Evolutionary conservation across 2,888 invertebrate genomes (phyloP).

Genomic region (Parnassius orleans): DNA sequence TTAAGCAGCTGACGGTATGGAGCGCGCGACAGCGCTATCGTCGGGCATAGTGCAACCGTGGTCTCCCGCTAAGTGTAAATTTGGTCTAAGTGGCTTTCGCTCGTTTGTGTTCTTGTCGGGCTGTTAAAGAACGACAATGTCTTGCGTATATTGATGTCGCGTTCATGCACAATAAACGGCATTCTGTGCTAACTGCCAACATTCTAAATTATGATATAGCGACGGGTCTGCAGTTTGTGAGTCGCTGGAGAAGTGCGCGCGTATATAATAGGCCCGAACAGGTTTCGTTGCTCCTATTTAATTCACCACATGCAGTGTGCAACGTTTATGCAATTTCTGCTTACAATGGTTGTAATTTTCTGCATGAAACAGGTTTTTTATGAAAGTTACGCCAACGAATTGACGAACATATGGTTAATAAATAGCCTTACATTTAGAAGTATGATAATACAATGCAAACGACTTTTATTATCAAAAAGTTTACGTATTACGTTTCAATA

Average conservation of each 20-base stretch:
- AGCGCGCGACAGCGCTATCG: constrained; percentile 41
- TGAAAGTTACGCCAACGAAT: constrained; percentile 40
- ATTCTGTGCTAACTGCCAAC: constrained; percentile 66
- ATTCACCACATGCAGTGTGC: constrained; percentile 68
- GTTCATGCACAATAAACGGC: constrained; percentile 67
- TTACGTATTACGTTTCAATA: no score
- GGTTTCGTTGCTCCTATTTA: constrained; percentile 74
- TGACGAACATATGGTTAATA: constrained; percentile 40
- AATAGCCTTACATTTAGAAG: constrained; percentile 23
- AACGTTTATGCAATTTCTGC: constrained; percentile 71
- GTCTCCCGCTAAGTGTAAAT: constrained; percentile 80
- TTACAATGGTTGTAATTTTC: constrained; percentile 60
- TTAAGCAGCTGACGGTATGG: constrained; percentile 66
- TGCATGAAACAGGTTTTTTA: constrained; percentile 44
- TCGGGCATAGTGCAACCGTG: constrained; percentile 52
- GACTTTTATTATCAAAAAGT: not conserved
- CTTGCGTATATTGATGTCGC: constrained; percentile 60
- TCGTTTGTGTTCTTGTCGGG: constrained; percentile 72
- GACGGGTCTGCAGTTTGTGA: constrained; percentile 65
- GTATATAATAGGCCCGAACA: constrained; percentile 64
- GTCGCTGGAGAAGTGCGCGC: constrained; percentile 56
- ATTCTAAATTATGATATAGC: constrained; percentile 63
- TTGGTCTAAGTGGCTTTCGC: constrained; percentile 78
- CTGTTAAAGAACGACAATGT: constrained; percentile 62
- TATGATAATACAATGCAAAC: not conserved